phyloP scores from a whole-genome alignment of 2,113 vertebrate species.

The Nymphicus hollandicus region DNA sequence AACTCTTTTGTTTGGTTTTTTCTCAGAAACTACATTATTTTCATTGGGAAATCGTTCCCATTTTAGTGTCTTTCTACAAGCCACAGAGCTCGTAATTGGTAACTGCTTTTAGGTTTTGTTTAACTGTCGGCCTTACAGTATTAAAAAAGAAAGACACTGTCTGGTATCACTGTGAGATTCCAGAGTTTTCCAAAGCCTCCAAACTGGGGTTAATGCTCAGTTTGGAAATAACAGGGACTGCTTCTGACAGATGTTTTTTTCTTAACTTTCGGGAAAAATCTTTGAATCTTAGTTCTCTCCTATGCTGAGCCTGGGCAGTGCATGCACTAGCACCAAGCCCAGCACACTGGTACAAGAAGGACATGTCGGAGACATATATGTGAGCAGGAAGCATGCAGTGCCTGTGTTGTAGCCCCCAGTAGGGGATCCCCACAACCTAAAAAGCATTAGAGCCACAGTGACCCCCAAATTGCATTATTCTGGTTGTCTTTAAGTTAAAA shows the following conservation, averaged over 20 bases:
- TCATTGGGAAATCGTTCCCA: background rate
- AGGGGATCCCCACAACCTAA: background rate
- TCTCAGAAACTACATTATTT: background rate
- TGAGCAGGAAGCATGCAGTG: background rate
- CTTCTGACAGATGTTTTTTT: background rate
- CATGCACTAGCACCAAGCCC: background rate
- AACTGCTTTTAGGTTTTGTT: background rate
- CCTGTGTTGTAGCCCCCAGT: background rate
- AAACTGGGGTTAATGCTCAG: background rate
- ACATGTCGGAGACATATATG: background rate
- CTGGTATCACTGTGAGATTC: background rate
- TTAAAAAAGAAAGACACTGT: background rate
- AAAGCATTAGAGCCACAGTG: background rate
- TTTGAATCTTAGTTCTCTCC: background rate
- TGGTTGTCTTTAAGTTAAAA: background rate
- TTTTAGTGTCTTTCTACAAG: background rate
- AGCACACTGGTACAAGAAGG: background rate
- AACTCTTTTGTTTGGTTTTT: background rate
- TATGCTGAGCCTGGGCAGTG: background rate
- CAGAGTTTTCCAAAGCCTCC: background rate
- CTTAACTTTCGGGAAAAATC: background rate
- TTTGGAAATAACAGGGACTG: background rate
- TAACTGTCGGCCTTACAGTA: background rate
- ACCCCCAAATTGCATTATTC: fast-evolving
- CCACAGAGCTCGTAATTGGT: background rate